Percentiles rank a stretch among this genome's conserved stretches.
These are phyloP conservation scores for Acipenser oxyrinchus DNA, from an alignment of 2,797 vertebrate genomes.

Conservation along the genomic window DNA sequence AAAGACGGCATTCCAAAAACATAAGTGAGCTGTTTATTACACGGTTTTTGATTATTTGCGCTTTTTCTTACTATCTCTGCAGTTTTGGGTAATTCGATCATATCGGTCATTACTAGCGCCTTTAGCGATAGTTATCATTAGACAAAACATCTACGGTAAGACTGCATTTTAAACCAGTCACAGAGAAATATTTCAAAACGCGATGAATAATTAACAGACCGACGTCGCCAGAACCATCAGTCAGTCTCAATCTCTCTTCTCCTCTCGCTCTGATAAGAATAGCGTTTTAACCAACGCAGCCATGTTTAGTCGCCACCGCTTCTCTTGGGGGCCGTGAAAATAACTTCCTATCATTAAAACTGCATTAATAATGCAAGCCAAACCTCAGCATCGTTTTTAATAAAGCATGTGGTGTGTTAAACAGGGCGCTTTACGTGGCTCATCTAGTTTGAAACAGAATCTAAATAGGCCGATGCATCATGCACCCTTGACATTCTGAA, in stretches of 20 bases:
- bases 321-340: slow-evolving; percentile 69
- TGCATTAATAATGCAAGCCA: slow-evolving; percentile 70
- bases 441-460: slow-evolving; percentile 25
- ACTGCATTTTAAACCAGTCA: slow-evolving; percentile 8
- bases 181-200: slow-evolving; percentile 46
- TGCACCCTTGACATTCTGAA: slow-evolving; percentile 17
- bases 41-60: no score
- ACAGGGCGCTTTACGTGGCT: slow-evolving; percentile 30
- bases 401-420: slow-evolving; percentile 56
- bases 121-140: no score
- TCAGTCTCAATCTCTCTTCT: slow-evolving; percentile 32
- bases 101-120: no score
- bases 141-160: no score
- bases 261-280: slow-evolving; percentile 39
- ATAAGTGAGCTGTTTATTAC: no score
- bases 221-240: slow-evolving; percentile 43
- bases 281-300: slow-evolving; percentile 52
- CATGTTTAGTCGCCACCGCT: slow-evolving; percentile 59
- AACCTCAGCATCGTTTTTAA: slow-evolving; percentile 52
- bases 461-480: slow-evolving; percentile 10
- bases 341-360: slow-evolving; percentile 65
- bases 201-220: slow-evolving; percentile 65
- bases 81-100: no score
- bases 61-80: no score
- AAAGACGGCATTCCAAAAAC: no score